phyloP scores from a whole-genome alignment of 2,888 invertebrate species.

The Oconnorella tubifera region DNA sequence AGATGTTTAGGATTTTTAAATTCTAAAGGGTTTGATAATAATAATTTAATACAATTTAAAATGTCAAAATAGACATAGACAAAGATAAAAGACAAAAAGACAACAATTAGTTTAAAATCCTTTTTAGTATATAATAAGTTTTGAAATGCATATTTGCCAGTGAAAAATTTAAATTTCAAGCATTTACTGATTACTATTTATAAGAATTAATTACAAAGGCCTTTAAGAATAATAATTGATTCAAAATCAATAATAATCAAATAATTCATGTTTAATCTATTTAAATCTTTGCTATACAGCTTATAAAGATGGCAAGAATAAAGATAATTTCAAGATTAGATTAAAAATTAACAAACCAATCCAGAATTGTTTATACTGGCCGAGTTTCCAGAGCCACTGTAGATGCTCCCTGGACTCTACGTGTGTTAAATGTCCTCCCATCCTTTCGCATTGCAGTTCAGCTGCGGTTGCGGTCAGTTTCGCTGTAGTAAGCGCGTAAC shows the following conservation, averaged over 20 bases:
- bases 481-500: conserved; percentile 46
- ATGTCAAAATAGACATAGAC: neutral
- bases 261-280: neutral
- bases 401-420: conserved; percentile 45
- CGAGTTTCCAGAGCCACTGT: conserved; percentile 42
- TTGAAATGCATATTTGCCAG: neutral
- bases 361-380: conserved; percentile 49
- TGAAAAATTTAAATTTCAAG: no score
- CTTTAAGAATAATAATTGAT: no score
- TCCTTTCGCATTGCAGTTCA: conserved; percentile 43
- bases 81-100: no score
- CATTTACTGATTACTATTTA: no score
- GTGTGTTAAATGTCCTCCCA: conserved; percentile 45
- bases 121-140: neutral
- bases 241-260: no score
- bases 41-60: no score
- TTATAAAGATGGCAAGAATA: no score
- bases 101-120: no score
- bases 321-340: neutral
- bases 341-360: conserved; percentile 41
- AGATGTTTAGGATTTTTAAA: no score
- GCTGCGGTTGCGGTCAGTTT: conserved; percentile 48
- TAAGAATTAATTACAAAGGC: no score
- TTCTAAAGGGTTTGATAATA: no score
- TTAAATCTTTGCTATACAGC: no score